Base-by-base conservation (phyloP, 2,797 vertebrate genomes). In the Spheniscus humboldti region DNA sequence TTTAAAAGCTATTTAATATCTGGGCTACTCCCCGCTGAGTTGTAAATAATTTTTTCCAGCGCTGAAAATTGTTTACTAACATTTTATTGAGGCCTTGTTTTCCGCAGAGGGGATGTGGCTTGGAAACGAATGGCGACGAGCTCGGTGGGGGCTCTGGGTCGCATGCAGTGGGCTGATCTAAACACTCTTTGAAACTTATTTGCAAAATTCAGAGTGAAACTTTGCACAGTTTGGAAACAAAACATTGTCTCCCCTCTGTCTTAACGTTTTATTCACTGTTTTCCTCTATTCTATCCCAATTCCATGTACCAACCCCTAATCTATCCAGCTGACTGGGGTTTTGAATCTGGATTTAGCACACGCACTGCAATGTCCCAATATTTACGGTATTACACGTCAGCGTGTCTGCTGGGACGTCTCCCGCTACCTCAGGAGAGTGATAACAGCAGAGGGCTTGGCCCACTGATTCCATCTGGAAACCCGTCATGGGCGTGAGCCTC, bases 11-110 rank as follows among this genome's bases (percentile, higher is more conserved):
- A n/a, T 43, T 48, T 64, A 25, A 5, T 16, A 75, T 15, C 72
- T 56, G 88, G 48, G 48, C 13, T 73, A 2, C 60, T 66, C 55
- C 94, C 83, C 0, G 1, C 79, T 56, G 93, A 45, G 72, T 11
- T 53, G 78, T 72, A 92, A 86, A 86, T 82, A 64, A 28, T 71
- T 63, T 86, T 88, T 94, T 64, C 88, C 93, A 88, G 86, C 79
- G 1, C 45, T 8, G 83, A 41, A 59, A 63, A 20, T 87, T 90
- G 89, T 92, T 95, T 93, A 83, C 91, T 77, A 80, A 87, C 91
- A 53, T 33, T 56, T 79, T 92, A 4, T 15, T 33, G 64, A 37
- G 60, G 59, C 27, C 18, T 64, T 12, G 7, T 76, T 86, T 86
- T 66, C 86, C n/a, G 2, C 56, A 52, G 45, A 48, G 55, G 66